A percentile compares a stretch with the other conserved stretches of the same genome.
Conservation (phyloP, 2,113 vertebrate genomes). For the Vombatus ursinus region DNA sequence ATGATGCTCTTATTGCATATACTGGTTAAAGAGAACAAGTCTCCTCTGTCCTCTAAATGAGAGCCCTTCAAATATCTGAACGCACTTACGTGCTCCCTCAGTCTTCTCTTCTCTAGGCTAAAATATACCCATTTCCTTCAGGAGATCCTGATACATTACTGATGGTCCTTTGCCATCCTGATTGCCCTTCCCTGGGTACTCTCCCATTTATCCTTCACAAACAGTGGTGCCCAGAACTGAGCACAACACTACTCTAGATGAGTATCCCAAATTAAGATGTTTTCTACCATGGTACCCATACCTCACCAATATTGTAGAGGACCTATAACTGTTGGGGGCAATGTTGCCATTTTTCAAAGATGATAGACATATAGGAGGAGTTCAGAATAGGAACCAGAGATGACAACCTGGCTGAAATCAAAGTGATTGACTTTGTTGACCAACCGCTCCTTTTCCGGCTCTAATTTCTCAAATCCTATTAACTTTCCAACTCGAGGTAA, state of each 20-base stretch:
- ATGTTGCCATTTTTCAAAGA: conserved; percentile 38
- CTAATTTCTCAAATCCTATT: conserved; percentile 18
- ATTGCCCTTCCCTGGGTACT: background rate
- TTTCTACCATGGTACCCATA: background rate
- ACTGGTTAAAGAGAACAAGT: background rate
- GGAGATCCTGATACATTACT: background rate
- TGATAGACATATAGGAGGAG: background rate
- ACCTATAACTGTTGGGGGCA: background rate
- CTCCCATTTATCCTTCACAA: background rate
- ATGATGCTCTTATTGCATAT: background rate
- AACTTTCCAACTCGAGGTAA: conserved; percentile 8
- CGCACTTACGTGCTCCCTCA: background rate
- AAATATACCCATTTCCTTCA: background rate
- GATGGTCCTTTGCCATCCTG: background rate
- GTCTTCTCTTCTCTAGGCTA: background rate
- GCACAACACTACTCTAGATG: conserved; percentile 5
- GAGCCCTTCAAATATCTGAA: background rate
- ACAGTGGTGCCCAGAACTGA: background rate
- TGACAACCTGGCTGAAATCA: conserved; percentile 1
- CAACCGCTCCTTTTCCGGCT: conserved; percentile 11
- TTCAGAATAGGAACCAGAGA: conserved; percentile 19
- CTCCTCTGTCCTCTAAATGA: background rate
- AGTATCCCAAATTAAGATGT: background rate
- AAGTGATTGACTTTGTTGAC: background rate
- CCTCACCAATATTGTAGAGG: background rate